These are phyloP conservation scores for Tragelaphus scriptus DNA, from an alignment of 2,113 vertebrate genomes.

Conservation along the genomic window DNA sequence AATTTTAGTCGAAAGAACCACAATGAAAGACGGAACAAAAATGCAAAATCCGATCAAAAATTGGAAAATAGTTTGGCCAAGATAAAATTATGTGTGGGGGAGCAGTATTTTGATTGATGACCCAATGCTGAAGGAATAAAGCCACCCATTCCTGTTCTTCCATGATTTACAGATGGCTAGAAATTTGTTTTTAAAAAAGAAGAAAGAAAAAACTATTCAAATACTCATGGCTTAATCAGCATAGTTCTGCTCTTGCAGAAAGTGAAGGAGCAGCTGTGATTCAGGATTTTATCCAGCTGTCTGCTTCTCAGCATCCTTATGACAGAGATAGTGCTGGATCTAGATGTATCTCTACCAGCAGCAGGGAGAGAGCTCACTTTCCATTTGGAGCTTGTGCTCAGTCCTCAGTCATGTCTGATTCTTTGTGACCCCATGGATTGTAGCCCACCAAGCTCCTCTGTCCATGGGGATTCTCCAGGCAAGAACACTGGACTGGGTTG, in stretches of 20 bases:
- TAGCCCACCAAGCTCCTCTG: not conserved
- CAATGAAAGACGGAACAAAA: not conserved
- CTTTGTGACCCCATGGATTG: not conserved
- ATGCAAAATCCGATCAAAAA: not conserved
- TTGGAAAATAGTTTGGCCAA: not conserved
- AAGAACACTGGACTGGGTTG: not conserved
- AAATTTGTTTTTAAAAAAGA: not conserved
- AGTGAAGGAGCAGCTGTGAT: slow-evolving; percentile 31
- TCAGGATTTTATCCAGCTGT: slow-evolving; percentile 24
- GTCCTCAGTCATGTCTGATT: not conserved
- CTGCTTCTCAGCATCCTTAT: not conserved
- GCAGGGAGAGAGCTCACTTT: not conserved
- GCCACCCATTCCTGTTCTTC: not conserved
- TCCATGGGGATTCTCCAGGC: not conserved
- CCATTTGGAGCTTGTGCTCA: fast-evolving
- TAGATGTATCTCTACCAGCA: not conserved
- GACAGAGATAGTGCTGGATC: not conserved
- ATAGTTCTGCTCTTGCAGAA: not conserved
- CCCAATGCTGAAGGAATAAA: not conserved
- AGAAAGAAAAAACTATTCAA: not conserved
- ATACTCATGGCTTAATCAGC: slow-evolving; percentile 28
- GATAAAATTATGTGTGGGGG: not conserved
- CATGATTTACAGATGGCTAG: slow-evolving; percentile 2
- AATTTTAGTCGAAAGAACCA: not conserved
- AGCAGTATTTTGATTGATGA: not conserved